Conservation (phyloP, 1,140 invertebrate species). For the Muscidifurax raptorellus region DNA sequence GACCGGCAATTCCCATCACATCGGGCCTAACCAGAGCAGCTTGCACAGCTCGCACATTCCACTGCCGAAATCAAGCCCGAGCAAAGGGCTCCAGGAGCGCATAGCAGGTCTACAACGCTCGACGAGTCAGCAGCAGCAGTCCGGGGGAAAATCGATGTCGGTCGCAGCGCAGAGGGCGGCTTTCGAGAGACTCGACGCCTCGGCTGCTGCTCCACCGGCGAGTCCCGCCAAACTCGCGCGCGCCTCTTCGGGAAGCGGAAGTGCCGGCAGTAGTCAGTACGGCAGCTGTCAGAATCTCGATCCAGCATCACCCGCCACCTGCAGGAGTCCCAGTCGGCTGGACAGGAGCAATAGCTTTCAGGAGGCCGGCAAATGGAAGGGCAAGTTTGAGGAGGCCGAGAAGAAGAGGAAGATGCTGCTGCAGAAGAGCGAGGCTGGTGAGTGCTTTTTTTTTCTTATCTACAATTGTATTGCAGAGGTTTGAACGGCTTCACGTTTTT, state of each 20-base stretch:
- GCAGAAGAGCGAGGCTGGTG: slow-evolving; percentile 82
- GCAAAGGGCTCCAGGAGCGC: neutral
- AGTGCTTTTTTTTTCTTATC: slow-evolving; percentile 50
- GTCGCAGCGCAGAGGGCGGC: slow-evolving; percentile 71
- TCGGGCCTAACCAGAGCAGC: neutral
- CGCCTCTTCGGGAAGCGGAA: slow-evolving; percentile 26
- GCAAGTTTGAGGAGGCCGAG: slow-evolving; percentile 82
- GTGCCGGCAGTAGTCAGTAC: neutral
- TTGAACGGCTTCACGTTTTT: neutral
- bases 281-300: neutral
- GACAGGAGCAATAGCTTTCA: slow-evolving; percentile 65
- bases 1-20: neutral
- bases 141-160: slow-evolving; percentile 57
- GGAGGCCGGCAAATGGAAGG: slow-evolving; percentile 77
- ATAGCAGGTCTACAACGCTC: neutral
- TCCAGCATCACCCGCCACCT: neutral
- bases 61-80: neutral
- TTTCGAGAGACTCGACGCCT: slow-evolving; percentile 69
- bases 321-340: slow-evolving; percentile 39
- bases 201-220: slow-evolving; percentile 45
- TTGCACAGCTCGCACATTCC: slow-evolving; percentile 33
- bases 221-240: neutral
- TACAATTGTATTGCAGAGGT: too few species aligned
- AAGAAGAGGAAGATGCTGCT: slow-evolving; percentile 80
- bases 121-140: slow-evolving; percentile 14